Evolutionary conservation across 92 coral and sea anemone species (phyloP).

Genomic region (Epizoanthus rinbou): DNA sequence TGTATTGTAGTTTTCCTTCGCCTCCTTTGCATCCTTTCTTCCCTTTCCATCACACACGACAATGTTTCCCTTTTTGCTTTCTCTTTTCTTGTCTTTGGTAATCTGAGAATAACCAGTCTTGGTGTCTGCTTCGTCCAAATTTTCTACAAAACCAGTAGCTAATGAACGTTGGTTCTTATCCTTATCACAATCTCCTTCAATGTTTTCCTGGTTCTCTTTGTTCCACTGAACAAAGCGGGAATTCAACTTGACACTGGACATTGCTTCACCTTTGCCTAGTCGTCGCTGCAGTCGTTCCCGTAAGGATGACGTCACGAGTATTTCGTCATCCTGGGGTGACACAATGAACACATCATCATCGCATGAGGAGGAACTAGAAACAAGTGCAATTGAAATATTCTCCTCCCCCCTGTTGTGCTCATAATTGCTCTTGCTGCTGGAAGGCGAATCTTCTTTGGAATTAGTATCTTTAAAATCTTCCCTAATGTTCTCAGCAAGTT

Average conservation of each 20-base stretch:
- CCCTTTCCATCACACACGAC: neutral
- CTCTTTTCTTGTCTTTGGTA: neutral
- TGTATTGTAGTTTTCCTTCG: neutral
- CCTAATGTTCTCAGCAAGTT: neutral
- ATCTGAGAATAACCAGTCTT: neutral
- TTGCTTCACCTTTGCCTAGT: neutral
- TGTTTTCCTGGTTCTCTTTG: neutral
- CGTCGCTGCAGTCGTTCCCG: slow-evolving; percentile 18
- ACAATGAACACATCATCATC: slow-evolving; percentile 19
- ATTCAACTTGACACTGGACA: neutral
- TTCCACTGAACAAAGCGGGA: neutral
- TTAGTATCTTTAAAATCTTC: neutral
- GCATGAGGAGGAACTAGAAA: neutral
- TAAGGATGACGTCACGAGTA: slow-evolving; percentile 6
- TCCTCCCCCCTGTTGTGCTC: neutral
- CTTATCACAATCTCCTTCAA: neutral
- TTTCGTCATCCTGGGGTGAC: slow-evolving; percentile 15
- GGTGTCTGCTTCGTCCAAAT: neutral
- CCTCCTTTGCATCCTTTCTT: slow-evolving; percentile 10
- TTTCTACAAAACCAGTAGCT: neutral
- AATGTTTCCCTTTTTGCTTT: neutral
- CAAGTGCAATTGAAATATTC: neutral
- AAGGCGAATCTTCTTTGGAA: neutral
- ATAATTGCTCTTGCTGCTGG: neutral
- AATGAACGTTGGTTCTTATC: neutral